These are phyloP conservation scores for Mamestra configurata DNA, from an alignment of 1,140 invertebrate species.

Conservation along the genomic window DNA sequence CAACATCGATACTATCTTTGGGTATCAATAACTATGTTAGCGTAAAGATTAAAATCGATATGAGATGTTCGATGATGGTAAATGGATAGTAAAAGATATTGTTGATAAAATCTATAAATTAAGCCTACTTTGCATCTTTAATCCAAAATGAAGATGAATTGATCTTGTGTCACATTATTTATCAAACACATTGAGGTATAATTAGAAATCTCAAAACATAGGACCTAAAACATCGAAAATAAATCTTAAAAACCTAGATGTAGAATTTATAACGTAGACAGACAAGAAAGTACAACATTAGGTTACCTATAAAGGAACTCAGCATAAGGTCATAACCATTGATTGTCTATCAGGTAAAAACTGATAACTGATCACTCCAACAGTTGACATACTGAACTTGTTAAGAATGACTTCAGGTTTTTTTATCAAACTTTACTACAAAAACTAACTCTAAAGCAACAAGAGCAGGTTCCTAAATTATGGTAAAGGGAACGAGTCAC, in stretches of 20 bases:
- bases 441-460: no score
- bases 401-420: not conserved
- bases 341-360: not conserved
- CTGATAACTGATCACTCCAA: not conserved
- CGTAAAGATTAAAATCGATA: conserved; percentile 25
- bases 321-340: not conserved
- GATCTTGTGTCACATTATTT: conserved; percentile 8
- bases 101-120: conserved; percentile 38
- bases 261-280: not conserved
- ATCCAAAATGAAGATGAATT: conserved; percentile 18
- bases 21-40: conserved; percentile 32
- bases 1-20: conserved; percentile 36
- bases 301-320: not conserved
- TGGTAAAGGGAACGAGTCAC: no score
- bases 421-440: not conserved
- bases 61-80: conserved; percentile 15
- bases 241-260: not conserved
- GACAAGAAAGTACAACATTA: not conserved
- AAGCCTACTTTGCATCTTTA: conserved; percentile 9
- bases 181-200: not conserved
- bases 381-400: no score
- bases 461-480: no score
- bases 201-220: conserved; percentile 2
- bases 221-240: not conserved
- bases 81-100: conserved; percentile 30